A percentile compares a stretch with the other conserved stretches of the same genome.
These are phyloP conservation scores for Anastrepha obliqua DNA, from an alignment of 1,140 invertebrate genomes.

Conservation along the genomic window DNA sequence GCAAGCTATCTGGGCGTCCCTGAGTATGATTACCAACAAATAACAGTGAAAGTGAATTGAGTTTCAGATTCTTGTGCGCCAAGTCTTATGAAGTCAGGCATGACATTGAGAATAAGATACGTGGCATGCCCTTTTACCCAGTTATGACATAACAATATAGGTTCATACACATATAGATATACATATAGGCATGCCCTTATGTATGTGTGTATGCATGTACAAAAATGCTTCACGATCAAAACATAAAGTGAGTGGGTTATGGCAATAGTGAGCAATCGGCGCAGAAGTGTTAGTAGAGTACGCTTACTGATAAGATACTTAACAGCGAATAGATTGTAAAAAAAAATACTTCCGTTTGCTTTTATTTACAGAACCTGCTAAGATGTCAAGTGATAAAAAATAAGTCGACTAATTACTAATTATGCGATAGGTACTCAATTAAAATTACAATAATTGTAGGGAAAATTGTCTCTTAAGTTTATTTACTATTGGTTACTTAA, in stretches of 20 bases:
- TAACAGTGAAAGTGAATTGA: slow-evolving; percentile 45
- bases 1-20: slow-evolving; percentile 15
- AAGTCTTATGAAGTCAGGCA: neutral
- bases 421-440: too few relatives aligned
- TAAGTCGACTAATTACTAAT: too few relatives aligned
- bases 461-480: too few relatives aligned
- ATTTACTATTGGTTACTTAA: too few relatives aligned
- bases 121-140: slow-evolving; percentile 34
- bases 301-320: neutral
- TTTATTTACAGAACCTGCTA: neutral
- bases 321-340: neutral
- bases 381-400: neutral
- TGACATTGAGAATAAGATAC: neutral
- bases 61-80: neutral
- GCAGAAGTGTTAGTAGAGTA: neutral
- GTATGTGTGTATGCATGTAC: neutral
- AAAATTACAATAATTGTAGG: too few relatives aligned
- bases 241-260: neutral
- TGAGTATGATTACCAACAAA: slow-evolving; percentile 10
- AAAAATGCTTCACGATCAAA: neutral
- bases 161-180: neutral
- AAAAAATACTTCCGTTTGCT: slow-evolving; percentile 11
- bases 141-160: neutral
- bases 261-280: neutral
- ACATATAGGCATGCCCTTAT: neutral